Evolutionary conservation across 2,797 vertebrate species (phyloP).

Genomic region (Monodelphis domestica): DNA sequence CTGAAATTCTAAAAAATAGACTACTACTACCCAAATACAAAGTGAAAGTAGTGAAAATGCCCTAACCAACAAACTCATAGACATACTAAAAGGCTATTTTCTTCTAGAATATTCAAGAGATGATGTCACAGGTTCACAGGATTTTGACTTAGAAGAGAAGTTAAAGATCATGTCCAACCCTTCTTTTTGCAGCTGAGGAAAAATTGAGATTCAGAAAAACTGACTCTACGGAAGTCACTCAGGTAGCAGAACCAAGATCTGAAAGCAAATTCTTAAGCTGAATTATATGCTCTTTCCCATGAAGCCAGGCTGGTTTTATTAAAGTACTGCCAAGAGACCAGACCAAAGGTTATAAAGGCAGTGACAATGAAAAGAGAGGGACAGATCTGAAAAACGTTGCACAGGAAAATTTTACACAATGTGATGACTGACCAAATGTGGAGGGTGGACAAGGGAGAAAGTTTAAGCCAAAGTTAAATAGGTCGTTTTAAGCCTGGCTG

Average conservation of each 20-base stretch:
- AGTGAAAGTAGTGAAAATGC: neutral
- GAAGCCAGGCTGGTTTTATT: neutral
- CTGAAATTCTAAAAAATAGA: constrained; percentile 42
- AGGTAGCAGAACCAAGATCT: no score
- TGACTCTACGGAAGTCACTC: no score
- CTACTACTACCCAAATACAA: neutral
- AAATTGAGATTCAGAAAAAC: neutral
- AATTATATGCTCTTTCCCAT: neutral
- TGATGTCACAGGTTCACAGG: no score
- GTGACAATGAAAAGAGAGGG: neutral
- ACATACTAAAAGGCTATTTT: neutral
- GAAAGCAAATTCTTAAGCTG: no score
- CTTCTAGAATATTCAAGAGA: constrained; percentile 8
- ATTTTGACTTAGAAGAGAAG: neutral
- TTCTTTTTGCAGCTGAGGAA: neutral
- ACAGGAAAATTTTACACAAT: neutral
- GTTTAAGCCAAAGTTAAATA: neutral
- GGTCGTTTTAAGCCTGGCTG: neutral
- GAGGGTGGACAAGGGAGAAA: neutral
- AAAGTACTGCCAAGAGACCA: neutral
- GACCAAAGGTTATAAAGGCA: neutral
- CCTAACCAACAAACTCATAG: neutral
- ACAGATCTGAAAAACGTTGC: neutral
- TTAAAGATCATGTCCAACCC: neutral
- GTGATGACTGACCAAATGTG: neutral